Conservation (phyloP, 1,140 invertebrate genomes). For the Drosophila biarmipes region DNA sequence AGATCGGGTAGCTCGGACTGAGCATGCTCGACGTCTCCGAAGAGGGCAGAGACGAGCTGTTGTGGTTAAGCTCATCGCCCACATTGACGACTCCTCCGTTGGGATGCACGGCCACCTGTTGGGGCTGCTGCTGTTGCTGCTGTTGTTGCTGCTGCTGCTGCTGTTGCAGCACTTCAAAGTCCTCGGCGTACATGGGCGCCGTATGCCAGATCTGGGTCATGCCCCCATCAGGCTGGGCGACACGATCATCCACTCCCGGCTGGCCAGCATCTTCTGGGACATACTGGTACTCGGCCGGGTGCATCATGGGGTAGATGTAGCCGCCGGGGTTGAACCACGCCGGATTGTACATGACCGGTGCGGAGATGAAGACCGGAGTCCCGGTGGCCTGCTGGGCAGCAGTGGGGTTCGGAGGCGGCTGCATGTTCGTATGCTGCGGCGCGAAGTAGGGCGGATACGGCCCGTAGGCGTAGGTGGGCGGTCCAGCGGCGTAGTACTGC, state of each 20-base stretch:
- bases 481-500: constrained; percentile 62
- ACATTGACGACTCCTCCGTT: constrained; percentile 43
- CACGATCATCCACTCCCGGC: constrained; percentile 60
- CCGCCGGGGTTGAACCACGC: constrained; percentile 39
- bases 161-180: constrained; percentile 51
- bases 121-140: constrained; percentile 41
- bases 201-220: constrained; percentile 69
- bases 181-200: constrained; percentile 68
- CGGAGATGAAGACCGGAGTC: constrained; percentile 60
- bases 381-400: constrained; percentile 75
- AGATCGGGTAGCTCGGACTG: constrained; percentile 79
- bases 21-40: constrained; percentile 78
- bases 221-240: constrained; percentile 51
- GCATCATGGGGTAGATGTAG: constrained; percentile 58
- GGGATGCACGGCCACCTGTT: constrained; percentile 23
- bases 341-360: constrained; percentile 45
- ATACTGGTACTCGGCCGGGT: constrained; percentile 66
- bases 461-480: constrained; percentile 61
- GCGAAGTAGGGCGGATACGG: constrained; percentile 71
- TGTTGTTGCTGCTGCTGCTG: constrained; percentile 42
- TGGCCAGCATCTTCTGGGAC: constrained; percentile 58
- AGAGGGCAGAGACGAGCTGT: constrained; percentile 65
- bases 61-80: constrained; percentile 78
- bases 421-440: constrained; percentile 59
- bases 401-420: constrained; percentile 55